Evolutionary conservation across 2,113 vertebrate species (phyloP), one percentile per base, ranked within the genome.

Genomic region (Apaloderma vittatum): DNA sequence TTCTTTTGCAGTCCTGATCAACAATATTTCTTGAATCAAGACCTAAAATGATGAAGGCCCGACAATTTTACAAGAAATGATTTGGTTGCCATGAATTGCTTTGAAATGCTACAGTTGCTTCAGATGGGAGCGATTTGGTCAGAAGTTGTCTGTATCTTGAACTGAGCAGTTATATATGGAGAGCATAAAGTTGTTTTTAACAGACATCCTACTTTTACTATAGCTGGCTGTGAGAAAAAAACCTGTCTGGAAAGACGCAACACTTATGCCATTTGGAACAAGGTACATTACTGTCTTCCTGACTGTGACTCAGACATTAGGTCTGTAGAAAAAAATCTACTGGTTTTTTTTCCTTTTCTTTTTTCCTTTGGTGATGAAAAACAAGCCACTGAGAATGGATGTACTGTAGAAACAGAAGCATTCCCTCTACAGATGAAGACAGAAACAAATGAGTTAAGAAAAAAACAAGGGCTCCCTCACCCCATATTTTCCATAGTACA

Each of bases 241-340:
- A 12, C 26, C 17, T 84, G 32, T 65, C 92, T 93, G 94, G 73
- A 94, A 90, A 95, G 86, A 65, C 3, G 22, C 32, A 94, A 62
- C 17, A 72, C 11, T 46, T 26, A 84, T 90, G 77, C 78, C 26
- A 40, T 91, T 96, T 94, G 88, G 72, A 96, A 63, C 51, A 87
- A 93, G 34, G 61, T 62, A 43, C 3, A 1, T 63, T 84, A 54
- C 26, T 26, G 7, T 94, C 48, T 75, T 92, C 89, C 72, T 54
- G 24, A 78, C 34, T 82, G 26, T 88, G 81, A 90, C 36, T 93
- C 84, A 96, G 79, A 92, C 78, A 79, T 96, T 78, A 91, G 57
- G 57, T 82, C 52, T 78, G 11, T 43, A 65, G 65, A 83, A 79
- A 95, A 93, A 81, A 73, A 85, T 76, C 66, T 40, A 19, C 14